Percentiles rank a stretch among this genome's conserved stretches.
Evolutionary conservation across 2,113 vertebrate genomes (phyloP).

Genomic region (Trogon surrucura): DNA sequence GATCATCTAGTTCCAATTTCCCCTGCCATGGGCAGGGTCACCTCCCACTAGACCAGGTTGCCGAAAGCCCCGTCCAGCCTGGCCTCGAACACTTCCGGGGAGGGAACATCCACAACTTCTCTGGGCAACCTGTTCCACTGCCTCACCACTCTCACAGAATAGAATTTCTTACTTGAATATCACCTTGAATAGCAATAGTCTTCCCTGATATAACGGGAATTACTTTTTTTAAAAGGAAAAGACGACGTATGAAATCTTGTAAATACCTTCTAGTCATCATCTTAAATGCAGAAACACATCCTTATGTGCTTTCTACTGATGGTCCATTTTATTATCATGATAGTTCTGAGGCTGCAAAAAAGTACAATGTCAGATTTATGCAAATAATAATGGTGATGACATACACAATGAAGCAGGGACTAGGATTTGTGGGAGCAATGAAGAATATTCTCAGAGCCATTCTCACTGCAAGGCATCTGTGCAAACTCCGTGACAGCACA

Average conservation of each 20-base stretch:
- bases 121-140: too few relatives aligned
- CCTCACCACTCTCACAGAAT: too few relatives aligned
- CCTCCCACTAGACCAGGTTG: too few relatives aligned
- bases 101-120: too few relatives aligned
- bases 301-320: background rate
- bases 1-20: too few relatives aligned
- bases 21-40: too few relatives aligned
- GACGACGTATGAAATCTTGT: background rate
- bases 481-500: background rate
- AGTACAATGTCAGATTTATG: background rate
- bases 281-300: background rate
- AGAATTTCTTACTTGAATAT: too few relatives aligned
- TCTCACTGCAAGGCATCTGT: background rate
- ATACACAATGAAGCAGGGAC: background rate
- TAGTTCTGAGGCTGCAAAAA: background rate
- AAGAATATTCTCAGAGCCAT: background rate
- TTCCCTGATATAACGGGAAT: background rate
- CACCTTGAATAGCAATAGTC: background rate
- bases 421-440: background rate
- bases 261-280: background rate
- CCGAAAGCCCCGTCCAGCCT: too few relatives aligned
- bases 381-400: background rate
- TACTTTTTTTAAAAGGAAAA: background rate
- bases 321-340: background rate
- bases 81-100: too few relatives aligned